Percentiles rank a stretch among this genome's conserved stretches.
Evolutionary conservation across 2,797 vertebrate species (phyloP).

Genomic region (Champsocephalus esox): DNA sequence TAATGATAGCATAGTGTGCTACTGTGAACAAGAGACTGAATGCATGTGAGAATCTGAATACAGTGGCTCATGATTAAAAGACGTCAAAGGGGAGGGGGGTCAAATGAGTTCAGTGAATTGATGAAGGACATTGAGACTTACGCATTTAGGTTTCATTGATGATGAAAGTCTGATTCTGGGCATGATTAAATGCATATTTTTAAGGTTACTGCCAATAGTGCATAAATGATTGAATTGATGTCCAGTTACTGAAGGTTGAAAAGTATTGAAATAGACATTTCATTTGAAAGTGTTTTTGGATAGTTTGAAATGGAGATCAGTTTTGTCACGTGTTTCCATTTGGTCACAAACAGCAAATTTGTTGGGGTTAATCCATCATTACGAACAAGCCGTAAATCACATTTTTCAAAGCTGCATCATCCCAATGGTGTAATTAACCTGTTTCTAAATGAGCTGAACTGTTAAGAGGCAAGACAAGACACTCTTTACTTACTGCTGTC

Average conservation of each 20-base stretch:
- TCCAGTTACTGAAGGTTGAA: neutral
- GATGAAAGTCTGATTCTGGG: neutral
- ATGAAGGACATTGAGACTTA: neutral
- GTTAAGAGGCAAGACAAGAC: slow-evolving; percentile 20
- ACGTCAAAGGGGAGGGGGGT: slow-evolving; percentile 1
- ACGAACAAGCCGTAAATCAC: slow-evolving; percentile 19
- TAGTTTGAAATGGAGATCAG: too few relatives aligned
- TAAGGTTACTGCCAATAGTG: neutral
- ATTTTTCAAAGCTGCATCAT: slow-evolving; percentile 31
- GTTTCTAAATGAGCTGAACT: slow-evolving; percentile 23
- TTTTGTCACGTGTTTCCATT: neutral
- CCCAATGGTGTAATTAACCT: slow-evolving; percentile 38
- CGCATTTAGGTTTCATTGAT: neutral
- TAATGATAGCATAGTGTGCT: slow-evolving; percentile 46
- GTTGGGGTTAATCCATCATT: slow-evolving; percentile 37
- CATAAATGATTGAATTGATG: too few relatives aligned
- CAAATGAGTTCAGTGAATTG: slow-evolving; percentile 4
- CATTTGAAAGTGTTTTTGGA: neutral
- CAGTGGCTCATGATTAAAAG: neutral
- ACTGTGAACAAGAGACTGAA: slow-evolving; percentile 31
- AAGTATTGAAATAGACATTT: neutral
- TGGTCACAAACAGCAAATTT: slow-evolving; percentile 7
- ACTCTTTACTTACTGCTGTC: neutral
- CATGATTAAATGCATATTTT: neutral
- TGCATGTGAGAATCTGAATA: slow-evolving; percentile 40